Conservation (phyloP, 1,140 invertebrate species). For the Ctenoplectra terminalis region DNA sequence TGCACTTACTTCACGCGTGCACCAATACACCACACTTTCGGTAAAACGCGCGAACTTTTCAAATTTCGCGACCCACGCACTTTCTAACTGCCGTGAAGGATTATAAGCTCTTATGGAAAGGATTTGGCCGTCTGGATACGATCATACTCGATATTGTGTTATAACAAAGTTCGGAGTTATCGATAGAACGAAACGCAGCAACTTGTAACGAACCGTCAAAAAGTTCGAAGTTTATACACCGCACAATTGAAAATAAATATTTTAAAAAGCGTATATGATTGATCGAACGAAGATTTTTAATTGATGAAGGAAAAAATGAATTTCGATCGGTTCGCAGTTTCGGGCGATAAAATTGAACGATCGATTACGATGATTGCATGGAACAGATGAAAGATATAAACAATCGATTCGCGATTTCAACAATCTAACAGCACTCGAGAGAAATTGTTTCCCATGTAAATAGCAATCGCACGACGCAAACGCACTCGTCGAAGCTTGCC, state of each 20-base stretch:
- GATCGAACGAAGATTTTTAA: too few relatives aligned
- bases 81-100: background rate
- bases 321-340: too few relatives aligned
- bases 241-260: background rate
- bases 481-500: background rate
- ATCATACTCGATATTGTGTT: background rate
- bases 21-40: conserved; percentile 5
- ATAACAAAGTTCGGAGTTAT: too few relatives aligned
- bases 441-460: conserved; percentile 14
- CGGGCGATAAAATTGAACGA: background rate
- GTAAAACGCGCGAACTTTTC: background rate
- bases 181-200: too few relatives aligned
- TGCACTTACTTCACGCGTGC: conserved; percentile 28
- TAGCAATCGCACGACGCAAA: background rate
- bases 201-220: background rate
- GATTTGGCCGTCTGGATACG: background rate
- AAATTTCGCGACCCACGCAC: background rate
- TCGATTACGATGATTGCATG: background rate
- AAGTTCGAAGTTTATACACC: background rate
- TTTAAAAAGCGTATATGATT: background rate
- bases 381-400: background rate
- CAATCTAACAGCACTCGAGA: background rate
- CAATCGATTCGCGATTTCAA: too few relatives aligned
- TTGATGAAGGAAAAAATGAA: too few relatives aligned
- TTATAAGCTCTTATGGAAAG: too few relatives aligned